A percentile compares a stretch with the other conserved stretches of the same genome.
Conservation (phyloP, 2,113 vertebrate genomes). For the Echinops telfairi region DNA sequence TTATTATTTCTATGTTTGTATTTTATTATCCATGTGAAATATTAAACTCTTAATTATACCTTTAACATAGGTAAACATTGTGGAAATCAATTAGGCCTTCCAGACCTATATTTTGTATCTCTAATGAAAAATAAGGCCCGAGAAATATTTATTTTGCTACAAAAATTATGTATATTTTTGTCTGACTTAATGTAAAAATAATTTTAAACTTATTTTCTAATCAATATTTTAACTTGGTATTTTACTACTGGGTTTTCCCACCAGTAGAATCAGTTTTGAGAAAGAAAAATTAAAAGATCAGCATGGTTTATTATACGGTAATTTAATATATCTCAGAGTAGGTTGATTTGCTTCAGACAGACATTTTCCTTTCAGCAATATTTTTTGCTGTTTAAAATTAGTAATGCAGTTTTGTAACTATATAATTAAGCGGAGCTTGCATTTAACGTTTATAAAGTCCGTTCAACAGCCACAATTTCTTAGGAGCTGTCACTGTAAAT, state of each 20-base stretch:
- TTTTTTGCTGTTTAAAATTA: slow-evolving; percentile 58
- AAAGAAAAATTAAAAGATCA: slow-evolving; percentile 32
- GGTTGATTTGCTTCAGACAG: slow-evolving; percentile 50
- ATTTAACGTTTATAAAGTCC: slow-evolving; percentile 12
- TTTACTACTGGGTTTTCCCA: slow-evolving; percentile 32
- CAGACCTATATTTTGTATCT: background rate
- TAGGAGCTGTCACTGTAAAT: background rate
- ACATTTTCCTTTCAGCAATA: slow-evolving; percentile 45
- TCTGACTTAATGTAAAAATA: slow-evolving; percentile 14
- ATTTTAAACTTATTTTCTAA: background rate
- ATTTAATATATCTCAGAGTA: slow-evolving; percentile 28
- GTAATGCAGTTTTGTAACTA: background rate
- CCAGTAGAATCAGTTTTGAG: slow-evolving; percentile 23
- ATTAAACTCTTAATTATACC: background rate
- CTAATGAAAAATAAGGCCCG: background rate
- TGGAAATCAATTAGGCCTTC: background rate
- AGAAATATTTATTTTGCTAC: slow-evolving; percentile 2
- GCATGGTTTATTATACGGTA: slow-evolving; percentile 21
- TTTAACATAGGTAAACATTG: background rate
- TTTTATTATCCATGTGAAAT: background rate
- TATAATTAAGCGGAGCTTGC: background rate
- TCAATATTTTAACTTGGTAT: slow-evolving; percentile 2
- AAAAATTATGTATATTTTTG: slow-evolving; percentile 9
- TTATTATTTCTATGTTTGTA: background rate
- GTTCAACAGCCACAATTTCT: background rate